Evolutionary conservation across 2,113 vertebrate species (phyloP).

Genomic region (Ploceus nigricollis): DNA sequence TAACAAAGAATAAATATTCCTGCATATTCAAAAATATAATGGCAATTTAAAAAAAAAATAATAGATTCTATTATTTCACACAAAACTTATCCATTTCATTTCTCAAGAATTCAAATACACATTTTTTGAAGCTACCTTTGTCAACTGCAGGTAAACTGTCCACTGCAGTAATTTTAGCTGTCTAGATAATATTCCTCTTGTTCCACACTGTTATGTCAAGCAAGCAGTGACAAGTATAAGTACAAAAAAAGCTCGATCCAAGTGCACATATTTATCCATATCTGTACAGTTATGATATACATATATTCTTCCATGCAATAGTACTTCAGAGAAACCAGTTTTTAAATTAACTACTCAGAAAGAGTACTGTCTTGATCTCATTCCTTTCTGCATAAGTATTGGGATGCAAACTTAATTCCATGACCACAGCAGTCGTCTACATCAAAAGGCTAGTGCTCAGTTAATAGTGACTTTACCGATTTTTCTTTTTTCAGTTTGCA

Average conservation of each 20-base stretch:
- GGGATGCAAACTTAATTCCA: not conserved
- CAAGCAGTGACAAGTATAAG: not conserved
- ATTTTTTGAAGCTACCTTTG: not conserved
- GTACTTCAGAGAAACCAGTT: not conserved
- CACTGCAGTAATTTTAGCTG: not conserved
- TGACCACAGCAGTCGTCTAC: not conserved
- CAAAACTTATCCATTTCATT: not conserved
- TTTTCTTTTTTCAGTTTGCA: not conserved
- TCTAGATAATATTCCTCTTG: not conserved
- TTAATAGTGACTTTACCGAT: not conserved
- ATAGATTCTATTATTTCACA: not conserved
- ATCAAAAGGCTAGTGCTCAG: not conserved
- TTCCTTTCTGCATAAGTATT: not conserved
- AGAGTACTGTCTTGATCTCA: not conserved
- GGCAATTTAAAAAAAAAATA: not conserved
- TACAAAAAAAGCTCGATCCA: not conserved
- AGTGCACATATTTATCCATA: fast-evolving
- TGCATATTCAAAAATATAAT: not conserved
- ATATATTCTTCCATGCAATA: not conserved
- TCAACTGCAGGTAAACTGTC: not conserved
- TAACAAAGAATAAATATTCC: not conserved
- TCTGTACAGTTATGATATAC: not conserved
- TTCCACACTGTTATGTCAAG: not conserved
- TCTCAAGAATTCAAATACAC: not conserved
- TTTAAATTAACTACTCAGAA: not conserved